Percentiles rank a stretch among this genome's conserved stretches.
Conservation (phyloP, 2,888 invertebrate species). For the Agriopis leucophaearia region DNA sequence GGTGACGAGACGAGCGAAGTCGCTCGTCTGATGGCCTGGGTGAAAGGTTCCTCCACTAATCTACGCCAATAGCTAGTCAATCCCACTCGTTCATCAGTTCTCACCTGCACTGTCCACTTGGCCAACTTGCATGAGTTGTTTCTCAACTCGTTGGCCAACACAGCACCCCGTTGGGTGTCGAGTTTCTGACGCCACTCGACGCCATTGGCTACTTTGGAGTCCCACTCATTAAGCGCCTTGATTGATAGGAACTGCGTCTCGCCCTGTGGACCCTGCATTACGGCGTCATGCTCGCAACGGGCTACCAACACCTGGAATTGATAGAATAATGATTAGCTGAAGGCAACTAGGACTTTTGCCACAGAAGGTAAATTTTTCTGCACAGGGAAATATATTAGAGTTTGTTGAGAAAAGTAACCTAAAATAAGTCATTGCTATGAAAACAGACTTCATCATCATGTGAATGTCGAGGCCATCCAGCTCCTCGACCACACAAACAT, state of each 20-base stretch:
- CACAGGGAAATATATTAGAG: too few species aligned
- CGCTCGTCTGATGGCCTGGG: too few species aligned
- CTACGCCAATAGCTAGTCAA: too few species aligned
- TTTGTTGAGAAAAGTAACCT: too few species aligned
- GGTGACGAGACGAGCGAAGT: too few species aligned
- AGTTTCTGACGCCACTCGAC: slow-evolving; percentile 99
- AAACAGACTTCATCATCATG: too few species aligned
- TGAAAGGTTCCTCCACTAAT: too few species aligned
- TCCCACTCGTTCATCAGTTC: background rate
- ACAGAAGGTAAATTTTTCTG: too few species aligned
- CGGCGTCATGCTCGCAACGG: slow-evolving; percentile 99
- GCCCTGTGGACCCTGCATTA: slow-evolving; percentile 93
- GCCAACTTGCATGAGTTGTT: slow-evolving; percentile 99
- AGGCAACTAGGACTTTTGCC: too few species aligned
- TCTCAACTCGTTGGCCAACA: slow-evolving; percentile 98
- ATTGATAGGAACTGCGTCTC: slow-evolving; percentile 97
- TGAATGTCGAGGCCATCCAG: too few species aligned
- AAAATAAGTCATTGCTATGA: too few species aligned
- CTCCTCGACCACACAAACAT: too few species aligned
- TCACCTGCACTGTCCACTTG: slow-evolving; percentile 98
- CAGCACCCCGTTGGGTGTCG: slow-evolving; percentile 99
- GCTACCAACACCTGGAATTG: slow-evolving; percentile 91
- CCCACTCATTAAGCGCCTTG: slow-evolving; percentile 99
- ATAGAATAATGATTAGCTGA: background rate
- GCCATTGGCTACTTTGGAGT: slow-evolving; percentile 97